Evolutionary conservation across 2,888 invertebrate genomes (phyloP), one percentile per base, ranked within the genome.

Genomic region (Pristionchus maxplancki): DNA sequence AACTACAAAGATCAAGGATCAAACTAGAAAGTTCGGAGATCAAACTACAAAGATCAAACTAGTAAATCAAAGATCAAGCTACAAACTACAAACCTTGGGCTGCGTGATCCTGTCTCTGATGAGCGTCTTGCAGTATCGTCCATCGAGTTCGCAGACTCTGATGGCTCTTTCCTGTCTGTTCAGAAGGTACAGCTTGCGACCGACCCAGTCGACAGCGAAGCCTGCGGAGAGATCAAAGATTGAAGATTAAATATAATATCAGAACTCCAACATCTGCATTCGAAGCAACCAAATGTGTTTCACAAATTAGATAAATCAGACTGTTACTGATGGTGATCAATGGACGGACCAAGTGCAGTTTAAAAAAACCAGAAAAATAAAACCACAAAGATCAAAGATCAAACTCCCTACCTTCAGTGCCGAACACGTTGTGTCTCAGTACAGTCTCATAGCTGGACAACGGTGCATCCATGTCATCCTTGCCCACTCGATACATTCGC

Each of bases 141-240:
- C 99, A 94, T 98, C 97, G 78, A 99, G 95, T 95, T 98, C 98
- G 0, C 98, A 96, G 0, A 99, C 99, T 94, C 98, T 98, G 85
- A 99, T 96, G 94, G 98, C 97, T 95, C 98, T 97, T 13, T 98
- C 97, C 95, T 98, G 97, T 90, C 98, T 96, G 95, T 99, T 99
- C 84, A 99, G 96, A 98, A 98, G 98, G 95, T 99, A 99, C 1
- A 99, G 96, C 95, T 99, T 99, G 67, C 97, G 93, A 0, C 97
- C 98, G 67, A 98, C 96, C 99, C 99, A 99, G 95, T 99, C 99
- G 15, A 99, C 96, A 0, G 98, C 97, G 82, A 99, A 97, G 17
- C 92, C 91, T 90, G 85, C n/a, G n/a, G n/a, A n/a, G n/a, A n/a
- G n/a, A n/a, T n/a, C 0, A 89, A 24, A 71, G 40, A 62, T 84